Base-by-base conservation (phyloP, 2,888 invertebrate genomes). In the Ametastegia equiseti region DNA sequence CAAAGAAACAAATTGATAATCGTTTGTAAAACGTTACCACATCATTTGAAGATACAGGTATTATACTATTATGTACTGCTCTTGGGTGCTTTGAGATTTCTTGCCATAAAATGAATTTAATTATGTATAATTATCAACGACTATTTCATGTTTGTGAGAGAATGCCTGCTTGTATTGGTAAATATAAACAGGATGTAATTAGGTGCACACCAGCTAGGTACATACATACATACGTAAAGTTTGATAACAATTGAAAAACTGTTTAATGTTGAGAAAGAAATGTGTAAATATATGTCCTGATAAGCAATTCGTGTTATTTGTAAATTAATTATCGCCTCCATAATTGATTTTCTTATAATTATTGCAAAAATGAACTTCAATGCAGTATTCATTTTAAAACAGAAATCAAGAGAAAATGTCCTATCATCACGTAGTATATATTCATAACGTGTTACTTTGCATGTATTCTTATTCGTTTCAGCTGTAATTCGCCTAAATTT, bases 201-300 rank as follows among this genome's bases (percentile, higher is more conserved):
- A 65, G n/a, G n/a, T 19, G 36, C 33, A 65, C 33, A 65, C n/a
- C 19, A n/a, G 63, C 54, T n/a, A 65, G 36, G 39, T 36, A 67
- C 27, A 39, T 19, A 60, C 11, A 30, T 30, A 60, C 30, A 27
- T 60, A 36, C 5, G 15, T 60, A 60, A 60, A 30, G 30, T 30
- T 67, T 67, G 15, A 67, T 39, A 69, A 69, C 1, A 13, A 2
- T 19, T 36, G 15, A 36, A 39, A 67, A 36, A 33, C 23, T 67
- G 67, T 67, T 36, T 67, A n/a, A 13, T 45, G 39, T 69, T 5
- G 19, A 69, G 23, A 42, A 45, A 15, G 39, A 45, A 69, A 23
- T 39, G 42, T 69, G 69, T 69, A 69, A 69, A 69, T 69, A 69
- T 19, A 69, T 69, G 69, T 69, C 39, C 71, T 71, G 71, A 71